Conservation (phyloP, 2,888 invertebrate genomes). For the Ptycholaimellus sp. region DNA sequence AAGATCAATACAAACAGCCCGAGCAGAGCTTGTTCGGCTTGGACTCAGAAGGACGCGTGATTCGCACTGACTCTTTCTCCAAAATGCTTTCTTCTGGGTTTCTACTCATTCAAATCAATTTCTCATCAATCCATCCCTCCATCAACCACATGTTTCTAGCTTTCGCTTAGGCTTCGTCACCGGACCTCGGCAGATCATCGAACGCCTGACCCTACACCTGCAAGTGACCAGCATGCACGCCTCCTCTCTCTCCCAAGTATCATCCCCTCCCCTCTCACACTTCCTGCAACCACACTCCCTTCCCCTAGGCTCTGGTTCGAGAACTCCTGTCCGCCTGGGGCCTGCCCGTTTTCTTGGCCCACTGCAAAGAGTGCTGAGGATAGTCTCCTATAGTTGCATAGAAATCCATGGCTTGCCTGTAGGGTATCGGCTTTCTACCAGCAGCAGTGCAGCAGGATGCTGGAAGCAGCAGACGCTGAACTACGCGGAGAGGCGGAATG, state of each 20-base stretch:
- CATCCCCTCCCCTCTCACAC: neutral
- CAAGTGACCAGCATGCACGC: conserved; percentile 44
- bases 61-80: conserved; percentile 13
- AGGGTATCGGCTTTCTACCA: too few relatives aligned
- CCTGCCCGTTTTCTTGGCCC: conserved; percentile 37
- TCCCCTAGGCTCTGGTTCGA: conserved; percentile 35
- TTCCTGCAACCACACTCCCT: neutral
- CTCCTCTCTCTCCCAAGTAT: conserved; percentile 41
- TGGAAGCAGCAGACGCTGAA: too few relatives aligned
- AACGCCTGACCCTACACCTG: conserved; percentile 43
- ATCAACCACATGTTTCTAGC: conserved; percentile 28
- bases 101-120: neutral
- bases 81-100: conserved; percentile 4
- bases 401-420: too few relatives aligned
- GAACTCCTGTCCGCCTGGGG: conserved; percentile 39
- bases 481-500: conserved; percentile 45
- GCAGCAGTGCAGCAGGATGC: too few relatives aligned
- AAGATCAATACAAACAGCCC: too few relatives aligned
- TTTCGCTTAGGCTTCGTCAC: conserved; percentile 48
- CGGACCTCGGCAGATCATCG: conserved; percentile 42
- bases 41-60: conserved; percentile 24
- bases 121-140: too few relatives aligned
- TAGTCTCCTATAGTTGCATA: conserved; percentile 35
- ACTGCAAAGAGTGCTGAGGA: conserved; percentile 41
- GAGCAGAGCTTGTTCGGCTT: conserved; percentile 24